A percentile compares a stretch with the other conserved stretches of the same genome.
phyloP scores from a whole-genome alignment of 2,113 vertebrate genomes.

The Petrocephalus microphthalmus region DNA sequence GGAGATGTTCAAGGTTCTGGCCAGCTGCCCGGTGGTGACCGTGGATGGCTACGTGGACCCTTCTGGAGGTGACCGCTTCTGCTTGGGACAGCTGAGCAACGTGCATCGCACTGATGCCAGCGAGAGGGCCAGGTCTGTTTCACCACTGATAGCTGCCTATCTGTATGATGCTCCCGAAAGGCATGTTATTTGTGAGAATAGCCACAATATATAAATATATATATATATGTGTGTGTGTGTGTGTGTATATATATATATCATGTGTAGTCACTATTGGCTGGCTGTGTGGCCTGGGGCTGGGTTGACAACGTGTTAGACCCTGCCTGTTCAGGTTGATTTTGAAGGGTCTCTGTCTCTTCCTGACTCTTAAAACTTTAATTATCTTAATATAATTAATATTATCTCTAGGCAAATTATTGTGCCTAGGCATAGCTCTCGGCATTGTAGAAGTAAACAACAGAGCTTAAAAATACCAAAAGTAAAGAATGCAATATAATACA shows the following conservation, averaged over 20 bases:
- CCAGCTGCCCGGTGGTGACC: conserved; percentile 63
- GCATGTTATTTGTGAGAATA: neutral
- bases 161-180: neutral
- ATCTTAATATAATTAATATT: neutral
- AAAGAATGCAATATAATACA: neutral
- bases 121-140: conserved; percentile 63
- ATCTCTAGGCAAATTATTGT: neutral
- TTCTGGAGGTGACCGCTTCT: conserved; percentile 66
- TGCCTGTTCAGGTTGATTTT: neutral
- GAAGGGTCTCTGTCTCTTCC: neutral
- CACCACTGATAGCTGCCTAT: neutral
- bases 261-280: neutral
- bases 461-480: neutral
- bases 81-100: conserved; percentile 67
- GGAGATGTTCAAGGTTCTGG: conserved; percentile 69
- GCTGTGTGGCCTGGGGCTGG: neutral
- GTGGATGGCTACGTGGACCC: conserved; percentile 70
- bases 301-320: neutral
- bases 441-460: neutral
- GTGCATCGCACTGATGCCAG: conserved; percentile 62
- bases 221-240: conserved; percentile 2
- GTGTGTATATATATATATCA: neutral
- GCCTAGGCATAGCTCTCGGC: neutral
- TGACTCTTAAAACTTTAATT: neutral
- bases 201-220: too few species aligned